phyloP scores from a whole-genome alignment of 1,140 invertebrate species.

The Lepidurus arcticus region DNA sequence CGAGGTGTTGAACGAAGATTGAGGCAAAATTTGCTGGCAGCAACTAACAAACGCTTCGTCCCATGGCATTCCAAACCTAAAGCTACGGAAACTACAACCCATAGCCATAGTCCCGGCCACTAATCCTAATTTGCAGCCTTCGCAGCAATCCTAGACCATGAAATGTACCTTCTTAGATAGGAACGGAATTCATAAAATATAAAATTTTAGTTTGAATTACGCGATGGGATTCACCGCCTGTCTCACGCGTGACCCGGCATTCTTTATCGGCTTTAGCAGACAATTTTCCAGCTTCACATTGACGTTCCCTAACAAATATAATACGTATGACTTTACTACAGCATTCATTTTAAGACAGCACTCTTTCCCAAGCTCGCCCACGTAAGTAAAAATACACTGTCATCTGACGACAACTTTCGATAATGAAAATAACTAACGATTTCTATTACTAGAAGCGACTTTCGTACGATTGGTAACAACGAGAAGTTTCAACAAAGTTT shows the following conservation, averaged over 20 bases:
- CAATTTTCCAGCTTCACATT: constrained; percentile 49
- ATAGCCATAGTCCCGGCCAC: constrained; percentile 47
- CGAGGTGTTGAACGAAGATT: background rate
- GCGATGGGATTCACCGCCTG: constrained; percentile 45
- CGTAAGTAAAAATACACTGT: too few species aligned
- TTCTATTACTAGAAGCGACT: too few species aligned
- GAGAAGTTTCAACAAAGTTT: too few species aligned
- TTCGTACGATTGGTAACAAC: too few species aligned
- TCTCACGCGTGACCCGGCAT: constrained; percentile 41
- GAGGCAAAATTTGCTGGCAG: constrained; percentile 45
- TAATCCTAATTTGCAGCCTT: constrained; percentile 52
- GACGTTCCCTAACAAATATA: constrained; percentile 38
- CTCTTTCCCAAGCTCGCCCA: too few species aligned
- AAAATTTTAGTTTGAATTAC: constrained; percentile 26
- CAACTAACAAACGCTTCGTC: constrained; percentile 52
- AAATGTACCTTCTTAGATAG: constrained; percentile 13
- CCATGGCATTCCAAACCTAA: constrained; percentile 51
- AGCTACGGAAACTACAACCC: constrained; percentile 48
- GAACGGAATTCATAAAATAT: background rate
- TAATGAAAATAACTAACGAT: too few species aligned
- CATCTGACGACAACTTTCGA: too few species aligned
- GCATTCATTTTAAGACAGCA: background rate
- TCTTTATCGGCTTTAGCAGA: constrained; percentile 46
- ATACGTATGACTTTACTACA: background rate
- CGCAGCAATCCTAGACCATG: constrained; percentile 49